phyloP scores from a whole-genome alignment of 2,797 vertebrate species.

The Remorina albescens region DNA sequence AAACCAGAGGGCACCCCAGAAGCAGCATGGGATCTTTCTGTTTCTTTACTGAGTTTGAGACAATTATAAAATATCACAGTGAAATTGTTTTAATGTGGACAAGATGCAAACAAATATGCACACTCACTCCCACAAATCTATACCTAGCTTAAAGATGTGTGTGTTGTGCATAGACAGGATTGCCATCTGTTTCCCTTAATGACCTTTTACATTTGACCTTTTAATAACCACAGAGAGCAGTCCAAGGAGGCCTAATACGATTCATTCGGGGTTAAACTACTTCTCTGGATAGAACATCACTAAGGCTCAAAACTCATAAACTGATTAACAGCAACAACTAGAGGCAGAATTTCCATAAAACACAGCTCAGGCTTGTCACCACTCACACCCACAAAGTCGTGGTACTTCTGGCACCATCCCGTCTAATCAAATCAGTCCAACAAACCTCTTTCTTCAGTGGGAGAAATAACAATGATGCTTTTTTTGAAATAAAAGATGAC shows the following conservation, averaged over 20 bases:
- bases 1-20: neutral
- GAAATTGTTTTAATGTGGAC: neutral
- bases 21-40: neutral
- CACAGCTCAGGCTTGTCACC: neutral
- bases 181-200: conserved; percentile 61
- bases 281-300: conserved; percentile 35
- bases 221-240: conserved; percentile 24
- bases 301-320: conserved; percentile 39
- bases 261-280: conserved; percentile 31
- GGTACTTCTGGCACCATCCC: neutral
- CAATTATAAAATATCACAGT: neutral
- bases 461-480: neutral
- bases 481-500: neutral
- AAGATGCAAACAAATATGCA: conserved; percentile 7
- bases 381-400: neutral
- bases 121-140: conserved; percentile 21
- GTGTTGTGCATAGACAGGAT: conserved; percentile 14
- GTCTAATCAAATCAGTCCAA: neutral
- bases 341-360: conserved; percentile 16
- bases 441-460: neutral
- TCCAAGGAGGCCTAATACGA: conserved; percentile 14
- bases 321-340: conserved; percentile 25
- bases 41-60: neutral
- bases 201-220: conserved; percentile 56
- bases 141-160: conserved; percentile 30